A percentile compares a stretch with the other conserved stretches of the same genome.
Conservation (phyloP, 2,797 vertebrate species). For the Tapirus indicus region DNA sequence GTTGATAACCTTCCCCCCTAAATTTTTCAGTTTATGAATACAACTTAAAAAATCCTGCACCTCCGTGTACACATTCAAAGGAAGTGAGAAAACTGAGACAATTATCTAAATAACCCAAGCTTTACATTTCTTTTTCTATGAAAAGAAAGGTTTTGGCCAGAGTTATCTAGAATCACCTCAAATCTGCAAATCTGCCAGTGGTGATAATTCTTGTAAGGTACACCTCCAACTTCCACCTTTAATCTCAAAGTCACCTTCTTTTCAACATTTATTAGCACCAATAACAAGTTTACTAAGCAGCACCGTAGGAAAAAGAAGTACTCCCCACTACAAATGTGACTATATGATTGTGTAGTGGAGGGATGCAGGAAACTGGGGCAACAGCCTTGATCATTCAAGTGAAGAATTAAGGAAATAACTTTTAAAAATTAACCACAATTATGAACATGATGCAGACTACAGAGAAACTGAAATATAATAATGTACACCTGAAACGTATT, state of each 20-base stretch:
- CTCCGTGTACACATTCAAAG: background rate
- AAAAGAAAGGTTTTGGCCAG: background rate
- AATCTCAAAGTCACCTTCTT: slow-evolving; percentile 52
- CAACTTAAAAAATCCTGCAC: background rate
- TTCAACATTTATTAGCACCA: background rate
- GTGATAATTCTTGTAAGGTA: background rate
- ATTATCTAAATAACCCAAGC: background rate
- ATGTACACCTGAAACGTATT: no score
- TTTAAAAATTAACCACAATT: background rate
- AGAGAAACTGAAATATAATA: no score
- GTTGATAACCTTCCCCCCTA: background rate
- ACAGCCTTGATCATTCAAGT: background rate
- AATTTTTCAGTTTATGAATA: slow-evolving; percentile 10
- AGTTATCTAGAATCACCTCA: background rate
- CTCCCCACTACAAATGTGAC: background rate
- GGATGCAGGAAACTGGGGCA: background rate
- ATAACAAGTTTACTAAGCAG: slow-evolving; percentile 47
- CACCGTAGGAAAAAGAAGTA: background rate
- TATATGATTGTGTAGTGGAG: background rate
- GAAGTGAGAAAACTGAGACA: background rate
- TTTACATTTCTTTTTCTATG: slow-evolving; percentile 6
- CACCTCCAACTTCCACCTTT: background rate
- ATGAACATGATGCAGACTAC: background rate
- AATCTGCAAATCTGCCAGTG: background rate
- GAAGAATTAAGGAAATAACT: background rate